Conservation (phyloP, 2,113 vertebrate species). For the Plestiodon gilberti region DNA sequence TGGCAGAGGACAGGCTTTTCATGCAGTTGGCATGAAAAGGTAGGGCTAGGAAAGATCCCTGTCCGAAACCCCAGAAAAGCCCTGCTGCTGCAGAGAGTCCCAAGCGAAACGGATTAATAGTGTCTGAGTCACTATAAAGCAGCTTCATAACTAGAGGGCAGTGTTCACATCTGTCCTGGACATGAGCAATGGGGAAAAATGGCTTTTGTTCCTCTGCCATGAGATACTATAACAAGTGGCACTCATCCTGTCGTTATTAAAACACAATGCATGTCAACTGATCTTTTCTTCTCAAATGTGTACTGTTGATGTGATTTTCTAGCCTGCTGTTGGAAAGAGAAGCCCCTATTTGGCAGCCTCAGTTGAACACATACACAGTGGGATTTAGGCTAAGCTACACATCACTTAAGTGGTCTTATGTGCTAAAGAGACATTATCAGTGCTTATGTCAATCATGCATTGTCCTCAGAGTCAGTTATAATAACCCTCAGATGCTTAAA, state of each 20-base stretch:
- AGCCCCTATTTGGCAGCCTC: background rate
- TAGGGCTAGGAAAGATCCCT: too few species aligned
- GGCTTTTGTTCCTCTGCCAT: background rate
- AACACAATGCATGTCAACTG: rapidly evolving
- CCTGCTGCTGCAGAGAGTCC: too few species aligned
- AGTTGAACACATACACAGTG: background rate
- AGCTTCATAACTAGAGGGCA: background rate
- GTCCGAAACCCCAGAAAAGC: too few species aligned
- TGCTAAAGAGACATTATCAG: background rate
- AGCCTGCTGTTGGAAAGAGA: constrained; percentile 6
- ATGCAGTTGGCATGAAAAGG: too few species aligned
- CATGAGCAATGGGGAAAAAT: background rate
- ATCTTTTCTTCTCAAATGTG: background rate
- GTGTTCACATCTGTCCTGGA: background rate
- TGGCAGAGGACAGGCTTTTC: too few species aligned
- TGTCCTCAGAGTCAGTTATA: background rate
- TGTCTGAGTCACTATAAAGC: too few species aligned
- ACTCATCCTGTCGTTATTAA: background rate
- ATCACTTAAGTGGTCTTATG: background rate
- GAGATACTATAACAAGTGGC: background rate
- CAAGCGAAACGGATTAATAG: too few species aligned
- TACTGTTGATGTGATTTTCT: background rate
- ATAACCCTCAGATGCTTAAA: background rate
- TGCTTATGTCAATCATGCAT: background rate
- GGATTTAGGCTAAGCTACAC: background rate